Conservation (phyloP, 2,888 invertebrate species). For the Cybosia mesomella region DNA sequence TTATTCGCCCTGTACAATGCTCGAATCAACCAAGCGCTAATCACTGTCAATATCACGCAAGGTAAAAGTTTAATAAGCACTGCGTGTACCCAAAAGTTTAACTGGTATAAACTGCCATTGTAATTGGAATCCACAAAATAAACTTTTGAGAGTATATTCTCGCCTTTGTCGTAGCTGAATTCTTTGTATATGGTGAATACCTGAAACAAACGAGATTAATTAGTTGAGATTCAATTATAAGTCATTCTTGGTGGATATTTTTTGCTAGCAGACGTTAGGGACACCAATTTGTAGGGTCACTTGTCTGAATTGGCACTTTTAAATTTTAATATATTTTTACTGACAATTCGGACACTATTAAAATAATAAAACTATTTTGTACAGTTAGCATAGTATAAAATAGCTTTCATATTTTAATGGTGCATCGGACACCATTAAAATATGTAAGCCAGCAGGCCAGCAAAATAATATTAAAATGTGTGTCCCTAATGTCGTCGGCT, state of each 20-base stretch:
- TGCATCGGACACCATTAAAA: no score
- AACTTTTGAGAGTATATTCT: constrained; percentile 69
- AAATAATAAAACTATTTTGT: no score
- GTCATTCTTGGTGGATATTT: background rate
- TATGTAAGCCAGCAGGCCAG: no score
- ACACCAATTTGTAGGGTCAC: no score
- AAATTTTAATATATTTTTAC: no score
- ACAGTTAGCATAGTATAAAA: no score
- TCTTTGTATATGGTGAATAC: constrained; percentile 77
- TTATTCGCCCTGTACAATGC: constrained; percentile 90
- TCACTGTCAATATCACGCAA: constrained; percentile 91
- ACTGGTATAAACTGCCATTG: constrained; percentile 87
- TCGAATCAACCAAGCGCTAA: constrained; percentile 91
- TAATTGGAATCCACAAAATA: constrained; percentile 86
- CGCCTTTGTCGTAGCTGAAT: constrained; percentile 71
- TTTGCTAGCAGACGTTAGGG: no score
- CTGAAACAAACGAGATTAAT: constrained; percentile 61
- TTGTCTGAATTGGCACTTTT: no score
- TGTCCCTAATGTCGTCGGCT: no score
- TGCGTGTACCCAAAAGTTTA: constrained; percentile 94
- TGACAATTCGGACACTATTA: no score
- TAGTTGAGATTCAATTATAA: background rate
- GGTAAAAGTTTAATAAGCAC: constrained; percentile 93
- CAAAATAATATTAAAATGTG: no score
- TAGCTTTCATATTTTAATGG: no score